These are phyloP conservation scores for Cichladusa arquata DNA, from an alignment of 2,113 vertebrate species.

Conservation along the genomic window DNA sequence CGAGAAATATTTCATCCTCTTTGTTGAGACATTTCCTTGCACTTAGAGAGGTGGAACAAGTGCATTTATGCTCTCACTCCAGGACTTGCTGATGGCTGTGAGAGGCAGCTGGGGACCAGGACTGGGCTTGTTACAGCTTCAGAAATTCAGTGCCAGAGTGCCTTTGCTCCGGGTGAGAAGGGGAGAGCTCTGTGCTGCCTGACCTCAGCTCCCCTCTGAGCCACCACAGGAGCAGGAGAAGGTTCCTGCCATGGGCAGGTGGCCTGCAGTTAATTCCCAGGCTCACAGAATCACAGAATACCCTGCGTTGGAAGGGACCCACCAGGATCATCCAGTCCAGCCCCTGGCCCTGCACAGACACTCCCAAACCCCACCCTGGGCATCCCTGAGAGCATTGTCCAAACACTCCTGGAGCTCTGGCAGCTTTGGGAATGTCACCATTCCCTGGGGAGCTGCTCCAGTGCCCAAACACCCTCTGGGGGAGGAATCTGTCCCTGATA, in stretches of 20 bases:
- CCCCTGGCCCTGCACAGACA: background rate
- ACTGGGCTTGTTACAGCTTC: background rate
- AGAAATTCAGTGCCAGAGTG: background rate
- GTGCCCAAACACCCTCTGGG: background rate
- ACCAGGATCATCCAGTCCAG: background rate
- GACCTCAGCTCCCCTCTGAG: slow-evolving; percentile 12
- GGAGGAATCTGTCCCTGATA: background rate
- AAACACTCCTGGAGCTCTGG: background rate
- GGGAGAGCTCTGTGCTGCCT: background rate
- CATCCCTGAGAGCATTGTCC: accelerated
- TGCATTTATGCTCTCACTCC: slow-evolving; percentile 36
- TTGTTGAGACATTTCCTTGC: slow-evolving; percentile 15
- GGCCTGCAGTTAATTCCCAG: background rate
- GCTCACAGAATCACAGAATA: background rate
- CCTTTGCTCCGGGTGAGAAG: background rate
- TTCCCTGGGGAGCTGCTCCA: background rate
- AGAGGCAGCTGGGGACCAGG: background rate
- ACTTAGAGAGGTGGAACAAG: slow-evolving; percentile 16
- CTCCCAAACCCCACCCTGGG: background rate
- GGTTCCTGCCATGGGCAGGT: background rate
- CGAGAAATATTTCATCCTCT: slow-evolving; percentile 12
- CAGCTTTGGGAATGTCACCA: accelerated
- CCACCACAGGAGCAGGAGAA: background rate
- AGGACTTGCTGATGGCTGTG: background rate
- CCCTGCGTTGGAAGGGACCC: background rate